Evolutionary conservation across 2,888 invertebrate species (phyloP).

Genomic region (Scaptomyza parva): DNA sequence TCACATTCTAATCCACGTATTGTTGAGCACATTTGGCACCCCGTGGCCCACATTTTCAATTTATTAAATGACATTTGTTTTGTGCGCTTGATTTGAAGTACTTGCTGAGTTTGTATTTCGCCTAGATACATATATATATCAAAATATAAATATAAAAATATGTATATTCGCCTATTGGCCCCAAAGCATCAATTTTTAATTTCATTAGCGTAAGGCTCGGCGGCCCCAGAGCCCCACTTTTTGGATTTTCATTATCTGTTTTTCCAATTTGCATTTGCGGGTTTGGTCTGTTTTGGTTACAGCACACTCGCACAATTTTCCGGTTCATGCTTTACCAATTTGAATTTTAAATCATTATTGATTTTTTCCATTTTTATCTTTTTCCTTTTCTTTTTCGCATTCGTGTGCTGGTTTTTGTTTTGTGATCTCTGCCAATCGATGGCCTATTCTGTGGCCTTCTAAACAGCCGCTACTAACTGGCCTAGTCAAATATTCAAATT

Average conservation of each 20-base stretch:
- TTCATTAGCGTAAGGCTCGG: constrained; percentile 68
- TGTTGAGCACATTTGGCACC: background rate
- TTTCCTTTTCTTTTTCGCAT: constrained; percentile 2
- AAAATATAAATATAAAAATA: background rate
- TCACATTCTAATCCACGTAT: background rate
- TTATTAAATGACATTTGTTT: constrained; percentile 80
- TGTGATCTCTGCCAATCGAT: constrained; percentile 35
- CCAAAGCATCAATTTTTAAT: constrained; percentile 79
- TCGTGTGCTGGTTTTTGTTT: background rate
- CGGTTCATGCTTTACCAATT: constrained; percentile 76
- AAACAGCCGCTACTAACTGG: constrained; percentile 24
- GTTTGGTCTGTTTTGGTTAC: constrained; percentile 51
- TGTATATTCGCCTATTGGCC: constrained; percentile 60
- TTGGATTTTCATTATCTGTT: constrained; percentile 76
- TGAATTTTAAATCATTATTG: constrained; percentile 78
- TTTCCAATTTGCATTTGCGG: constrained; percentile 77
- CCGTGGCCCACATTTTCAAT: constrained; percentile 60
- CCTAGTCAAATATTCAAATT: constrained; percentile 31
- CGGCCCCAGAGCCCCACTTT: constrained; percentile 54
- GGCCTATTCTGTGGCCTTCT: constrained; percentile 46
- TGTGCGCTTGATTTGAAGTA: constrained; percentile 21
- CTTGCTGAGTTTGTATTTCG: constrained; percentile 29
- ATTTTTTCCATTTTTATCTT: constrained; percentile 53
- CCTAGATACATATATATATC: constrained; percentile 37
- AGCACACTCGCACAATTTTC: constrained; percentile 68